Conservation (phyloP, 2,113 vertebrate genomes). For the Phoenicopterus ruber region DNA sequence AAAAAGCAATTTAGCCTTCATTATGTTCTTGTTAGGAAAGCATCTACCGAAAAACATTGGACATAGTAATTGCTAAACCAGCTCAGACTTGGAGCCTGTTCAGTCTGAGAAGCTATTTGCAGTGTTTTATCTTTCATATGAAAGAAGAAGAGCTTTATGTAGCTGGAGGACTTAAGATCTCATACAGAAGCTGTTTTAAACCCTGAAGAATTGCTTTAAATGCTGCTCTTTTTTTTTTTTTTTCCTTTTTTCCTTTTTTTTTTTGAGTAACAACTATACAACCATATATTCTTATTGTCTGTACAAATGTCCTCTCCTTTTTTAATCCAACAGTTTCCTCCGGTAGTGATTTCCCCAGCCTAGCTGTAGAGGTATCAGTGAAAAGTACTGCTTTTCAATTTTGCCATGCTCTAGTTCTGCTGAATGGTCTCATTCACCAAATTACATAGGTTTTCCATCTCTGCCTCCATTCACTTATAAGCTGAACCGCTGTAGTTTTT, state of each 20-base stretch:
- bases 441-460: background rate
- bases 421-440: background rate
- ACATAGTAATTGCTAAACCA: background rate
- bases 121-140: background rate
- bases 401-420: background rate
- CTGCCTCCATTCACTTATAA: background rate
- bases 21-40: background rate
- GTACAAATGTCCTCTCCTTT: background rate
- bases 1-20: background rate
- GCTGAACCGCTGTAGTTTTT: conserved; percentile 18
- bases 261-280: background rate
- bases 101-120: background rate
- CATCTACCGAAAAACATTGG: background rate
- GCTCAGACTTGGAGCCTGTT: background rate
- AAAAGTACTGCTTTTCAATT: background rate
- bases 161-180: background rate
- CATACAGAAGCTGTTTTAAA: background rate
- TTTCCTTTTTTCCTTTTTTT: background rate
- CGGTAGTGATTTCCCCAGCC: background rate
- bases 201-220: background rate
- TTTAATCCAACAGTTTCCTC: background rate
- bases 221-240: background rate
- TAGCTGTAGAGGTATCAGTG: background rate
- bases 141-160: background rate
- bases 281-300: background rate